Base-by-base conservation (phyloP, 1,140 invertebrate genomes). In the Drosophila micromelanica region DNA sequence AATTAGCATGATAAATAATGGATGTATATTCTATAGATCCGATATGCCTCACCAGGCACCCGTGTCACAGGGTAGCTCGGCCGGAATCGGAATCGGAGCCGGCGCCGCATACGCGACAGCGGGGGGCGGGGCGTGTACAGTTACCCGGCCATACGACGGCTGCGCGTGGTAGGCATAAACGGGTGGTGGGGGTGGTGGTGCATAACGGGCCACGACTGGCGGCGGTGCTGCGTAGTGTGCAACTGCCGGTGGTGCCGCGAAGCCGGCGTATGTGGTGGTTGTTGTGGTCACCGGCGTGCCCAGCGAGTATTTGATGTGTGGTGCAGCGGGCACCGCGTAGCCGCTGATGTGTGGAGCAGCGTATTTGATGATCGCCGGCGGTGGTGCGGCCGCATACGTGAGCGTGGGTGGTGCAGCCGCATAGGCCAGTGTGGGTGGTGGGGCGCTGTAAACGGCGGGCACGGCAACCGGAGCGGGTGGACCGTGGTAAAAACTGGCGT, bases 271-370 rank as follows among this genome's bases (percentile, higher is more conserved):
- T 0, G 84, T 89, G 2, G 84, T 89, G 7, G 85, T 89, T 3
- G 84, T 89, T 3, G 84, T 89, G 27, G 84, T 89, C 3, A 89
- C 76, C 2, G 84, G 84, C 9, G 85, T 13, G 5, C 84, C 84
- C 12, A 89, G 23, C 11, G 79, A 77, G 51, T 84, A 84, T 46
- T 84, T 89, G 6, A 89, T 60, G 3, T 72, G 56, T 1, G 84
- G 84, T 6, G 74, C 62, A 0, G n/a, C 51, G 0, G 71, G 49
- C 5, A 72, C 61, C 9, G 63, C 61, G 51, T 86, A 86, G 23
- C 73, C 35, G 5, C 54, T 51, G 13, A 38, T 35, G 9, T 64
- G 62, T 2, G 51, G 30, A 15, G 60, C 8, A 2, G 67, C 73
- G 17, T 80, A 85, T n/a, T 77, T 85, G 5, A 68, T 48, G 7